phyloP scores from a whole-genome alignment of 2,113 vertebrate genomes.

The Ancistrus triradiatus region DNA sequence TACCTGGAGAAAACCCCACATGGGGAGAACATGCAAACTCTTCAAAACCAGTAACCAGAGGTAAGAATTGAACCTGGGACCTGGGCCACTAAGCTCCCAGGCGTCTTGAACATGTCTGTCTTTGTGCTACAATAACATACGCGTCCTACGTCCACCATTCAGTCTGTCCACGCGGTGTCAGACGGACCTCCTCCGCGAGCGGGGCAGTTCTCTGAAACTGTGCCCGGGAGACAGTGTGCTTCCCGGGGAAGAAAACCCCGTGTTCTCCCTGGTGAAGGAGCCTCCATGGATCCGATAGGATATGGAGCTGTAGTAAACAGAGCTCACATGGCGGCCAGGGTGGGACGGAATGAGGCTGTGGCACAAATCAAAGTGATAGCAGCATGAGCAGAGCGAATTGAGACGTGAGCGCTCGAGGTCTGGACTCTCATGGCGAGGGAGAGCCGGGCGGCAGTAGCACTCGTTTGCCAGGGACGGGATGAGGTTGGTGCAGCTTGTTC shows the following conservation, averaged over 20 bases:
- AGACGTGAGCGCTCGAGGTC: slow-evolving; percentile 53
- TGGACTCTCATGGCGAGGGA: slow-evolving; percentile 1
- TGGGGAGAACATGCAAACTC: too few relatives aligned
- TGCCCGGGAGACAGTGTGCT: slow-evolving; percentile 72
- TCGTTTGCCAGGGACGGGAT: slow-evolving; percentile 74
- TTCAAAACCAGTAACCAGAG: too few relatives aligned
- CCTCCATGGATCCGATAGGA: slow-evolving; percentile 76
- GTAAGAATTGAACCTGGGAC: too few relatives aligned
- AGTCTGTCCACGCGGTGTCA: too few relatives aligned
- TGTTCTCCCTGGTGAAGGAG: slow-evolving; percentile 74
- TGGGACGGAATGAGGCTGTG: slow-evolving; percentile 66
- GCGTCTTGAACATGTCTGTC: too few relatives aligned
- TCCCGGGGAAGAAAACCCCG: slow-evolving; percentile 76
- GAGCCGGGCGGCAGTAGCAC: slow-evolving; percentile 38
- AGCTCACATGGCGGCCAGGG: slow-evolving; percentile 71
- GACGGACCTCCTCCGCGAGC: slow-evolving; percentile 79
- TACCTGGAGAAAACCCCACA: too few relatives aligned
- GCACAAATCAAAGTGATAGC: slow-evolving; percentile 73
- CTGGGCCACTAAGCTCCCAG: too few relatives aligned
- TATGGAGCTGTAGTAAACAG: slow-evolving; percentile 79
- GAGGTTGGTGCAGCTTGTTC: slow-evolving; percentile 85
- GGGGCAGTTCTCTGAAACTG: slow-evolving; percentile 61
- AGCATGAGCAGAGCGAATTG: slow-evolving; percentile 77
- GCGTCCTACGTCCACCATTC: too few relatives aligned
- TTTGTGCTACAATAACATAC: too few relatives aligned